phyloP scores from a whole-genome alignment of 2,888 invertebrate species.

The Eurytoma adleriae region DNA sequence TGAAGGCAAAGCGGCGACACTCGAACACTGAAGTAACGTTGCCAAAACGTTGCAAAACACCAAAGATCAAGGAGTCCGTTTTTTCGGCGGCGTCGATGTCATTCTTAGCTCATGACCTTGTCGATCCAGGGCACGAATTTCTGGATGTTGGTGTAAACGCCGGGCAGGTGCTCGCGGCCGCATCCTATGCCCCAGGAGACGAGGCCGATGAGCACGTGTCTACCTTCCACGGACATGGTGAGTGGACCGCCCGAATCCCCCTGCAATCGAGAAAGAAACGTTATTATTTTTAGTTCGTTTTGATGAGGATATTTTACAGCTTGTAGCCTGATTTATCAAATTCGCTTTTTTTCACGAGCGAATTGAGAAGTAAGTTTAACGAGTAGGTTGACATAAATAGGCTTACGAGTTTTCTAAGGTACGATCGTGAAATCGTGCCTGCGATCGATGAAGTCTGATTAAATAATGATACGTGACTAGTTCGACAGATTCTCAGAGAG shows the following conservation, averaged over 20 bases:
- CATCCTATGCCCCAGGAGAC: slow-evolving; percentile 96
- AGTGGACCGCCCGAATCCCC: slow-evolving; percentile 90
- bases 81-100: neutral
- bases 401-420: too few relatives aligned
- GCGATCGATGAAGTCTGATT: too few relatives aligned
- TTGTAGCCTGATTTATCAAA: too few relatives aligned
- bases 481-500: too few relatives aligned
- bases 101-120: slow-evolving; percentile 84
- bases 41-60: neutral
- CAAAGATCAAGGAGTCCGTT: neutral
- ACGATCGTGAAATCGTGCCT: too few relatives aligned
- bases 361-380: too few relatives aligned
- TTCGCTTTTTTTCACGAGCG: too few relatives aligned
- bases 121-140: slow-evolving; percentile 95
- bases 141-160: slow-evolving; percentile 94
- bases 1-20: neutral
- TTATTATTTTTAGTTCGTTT: too few relatives aligned
- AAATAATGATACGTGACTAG: too few relatives aligned
- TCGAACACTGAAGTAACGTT: neutral
- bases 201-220: slow-evolving; percentile 90
- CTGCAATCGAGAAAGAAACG: slow-evolving; percentile 64
- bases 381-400: too few relatives aligned
- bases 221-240: slow-evolving; percentile 90
- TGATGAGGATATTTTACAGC: too few relatives aligned
- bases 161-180: slow-evolving; percentile 91